Base-by-base conservation (phyloP, 2,113 vertebrate species). In the Hepsetus odoe region DNA sequence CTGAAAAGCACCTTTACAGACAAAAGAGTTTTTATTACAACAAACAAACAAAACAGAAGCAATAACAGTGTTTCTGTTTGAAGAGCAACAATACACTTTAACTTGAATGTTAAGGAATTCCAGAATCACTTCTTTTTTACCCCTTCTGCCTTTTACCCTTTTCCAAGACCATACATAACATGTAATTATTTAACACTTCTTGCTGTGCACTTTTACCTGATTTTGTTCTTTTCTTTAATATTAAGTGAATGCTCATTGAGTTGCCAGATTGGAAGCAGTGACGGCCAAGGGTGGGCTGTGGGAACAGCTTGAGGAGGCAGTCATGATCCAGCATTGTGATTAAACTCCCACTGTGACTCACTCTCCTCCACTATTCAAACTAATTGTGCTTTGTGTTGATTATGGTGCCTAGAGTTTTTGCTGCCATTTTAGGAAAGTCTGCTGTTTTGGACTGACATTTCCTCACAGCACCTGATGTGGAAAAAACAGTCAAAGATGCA, bases 321-420 rank as follows among this genome's bases (percentile, higher is more conserved):
- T 69, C 80, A 87, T 88, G 88, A 90, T 90, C 86, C 89, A 89
- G 84, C 86, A 83, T 89, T 82, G 84, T 89, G 88, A 91, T 91
- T 90, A 91, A 88, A 83, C 85, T 86, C 88, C 89, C 85, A 88
- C 89, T 89, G 88, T 32, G 87, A 89, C 81, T 73, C 88, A 88
- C 83, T 83, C 85, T 88, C 32, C 46, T 81, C 26, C 73, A 83
- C 85, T 84, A 76, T 84, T 89, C 84, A 79, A 74, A 86, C 84
- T 85, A 87, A 88, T 91, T 89, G 84, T 85, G 85, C 79, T 81
- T 72, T 16, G 85, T 59, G 61, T 87, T 90, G 88, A 91, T 91
- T 89, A 81, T 73, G 68, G 80, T 86, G 86, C 87, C 90, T 85
- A 87, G 85, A 66, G 79, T 79, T 71, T 79, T 70, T 61, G 83